Percentiles rank a stretch among this genome's conserved stretches.
phyloP scores from a whole-genome alignment of 35 echinoderm and acorn worm genomes.

The Apostichopus japonicus region DNA sequence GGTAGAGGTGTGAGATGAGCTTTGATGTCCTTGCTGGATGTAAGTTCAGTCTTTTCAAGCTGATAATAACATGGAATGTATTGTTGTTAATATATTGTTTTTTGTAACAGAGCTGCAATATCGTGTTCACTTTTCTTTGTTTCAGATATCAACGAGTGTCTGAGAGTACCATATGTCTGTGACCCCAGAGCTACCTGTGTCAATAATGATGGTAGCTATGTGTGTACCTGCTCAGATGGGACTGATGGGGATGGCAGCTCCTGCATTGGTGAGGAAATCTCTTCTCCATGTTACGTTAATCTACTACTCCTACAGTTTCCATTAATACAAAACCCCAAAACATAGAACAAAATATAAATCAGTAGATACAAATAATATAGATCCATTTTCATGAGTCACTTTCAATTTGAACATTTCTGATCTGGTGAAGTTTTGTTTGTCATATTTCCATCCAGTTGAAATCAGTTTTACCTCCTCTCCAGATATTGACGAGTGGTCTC shows the following conservation, averaged over 20 bases:
- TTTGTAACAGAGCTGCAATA: too few species aligned
- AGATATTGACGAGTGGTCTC: too few species aligned
- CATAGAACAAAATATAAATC: not conserved
- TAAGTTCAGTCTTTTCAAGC: too few species aligned
- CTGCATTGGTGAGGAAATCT: slow-evolving; percentile 64
- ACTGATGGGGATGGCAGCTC: slow-evolving; percentile 66
- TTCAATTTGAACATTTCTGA: too few species aligned
- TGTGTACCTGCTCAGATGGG: slow-evolving; percentile 64
- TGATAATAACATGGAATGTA: too few species aligned
- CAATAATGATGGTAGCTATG: slow-evolving; percentile 67
- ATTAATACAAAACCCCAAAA: not conserved
- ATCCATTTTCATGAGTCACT: not conserved
- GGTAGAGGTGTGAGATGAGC: too few species aligned
- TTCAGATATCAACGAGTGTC: slow-evolving; percentile 89
- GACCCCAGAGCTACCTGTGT: slow-evolving; percentile 68
- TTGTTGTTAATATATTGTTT: too few species aligned
- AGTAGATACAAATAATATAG: not conserved
- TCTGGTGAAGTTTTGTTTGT: too few species aligned
- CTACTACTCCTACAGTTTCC: not conserved
- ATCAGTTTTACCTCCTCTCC: too few species aligned
- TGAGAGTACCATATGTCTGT: slow-evolving; percentile 43
- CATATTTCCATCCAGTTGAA: too few species aligned
- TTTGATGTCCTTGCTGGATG: too few species aligned
- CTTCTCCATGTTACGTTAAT: not conserved
- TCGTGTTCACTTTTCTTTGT: not conserved